These are phyloP conservation scores for Oscheius myriophilus DNA, from an alignment of 2,888 invertebrate species.

Conservation along the genomic window DNA sequence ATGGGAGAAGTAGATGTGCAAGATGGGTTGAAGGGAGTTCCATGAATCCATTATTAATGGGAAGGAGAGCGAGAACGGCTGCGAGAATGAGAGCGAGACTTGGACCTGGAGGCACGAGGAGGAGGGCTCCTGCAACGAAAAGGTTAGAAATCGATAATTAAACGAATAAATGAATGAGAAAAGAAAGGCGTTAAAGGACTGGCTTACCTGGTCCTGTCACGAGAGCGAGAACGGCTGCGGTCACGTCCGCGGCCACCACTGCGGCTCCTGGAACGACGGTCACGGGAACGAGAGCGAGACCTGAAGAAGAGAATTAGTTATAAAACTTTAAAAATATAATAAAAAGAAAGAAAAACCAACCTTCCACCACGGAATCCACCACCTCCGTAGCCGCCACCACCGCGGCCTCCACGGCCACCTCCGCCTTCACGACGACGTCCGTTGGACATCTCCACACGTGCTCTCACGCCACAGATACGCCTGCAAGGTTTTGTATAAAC, in stretches of 20 bases:
- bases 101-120: constrained; percentile 19
- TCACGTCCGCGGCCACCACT: constrained; percentile 26
- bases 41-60: not conserved
- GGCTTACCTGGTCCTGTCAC: constrained; percentile 34
- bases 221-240: constrained; percentile 38
- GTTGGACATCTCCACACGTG: constrained; percentile 72
- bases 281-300: constrained; percentile 46
- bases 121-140: constrained; percentile 17
- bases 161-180: too few relatives aligned
- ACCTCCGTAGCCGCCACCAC: constrained; percentile 40
- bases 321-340: too few relatives aligned
- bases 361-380: constrained; percentile 38
- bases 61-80: constrained; percentile 44
- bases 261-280: constrained; percentile 44
- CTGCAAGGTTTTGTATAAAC: constrained; percentile 56
- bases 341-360: constrained; percentile 3
- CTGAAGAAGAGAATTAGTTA: not conserved
- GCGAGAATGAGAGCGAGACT: constrained; percentile 13
- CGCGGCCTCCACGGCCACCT: constrained; percentile 48
- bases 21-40: too few relatives aligned
- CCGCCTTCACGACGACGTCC: constrained; percentile 71
- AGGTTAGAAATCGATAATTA: too few relatives aligned
- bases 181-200: not conserved
- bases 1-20: too few relatives aligned
- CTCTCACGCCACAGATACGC: constrained; percentile 72